A percentile compares a stretch with the other conserved stretches of the same genome.
phyloP scores from a whole-genome alignment of 2,113 vertebrate species.

The Corydoras maculifer region DNA sequence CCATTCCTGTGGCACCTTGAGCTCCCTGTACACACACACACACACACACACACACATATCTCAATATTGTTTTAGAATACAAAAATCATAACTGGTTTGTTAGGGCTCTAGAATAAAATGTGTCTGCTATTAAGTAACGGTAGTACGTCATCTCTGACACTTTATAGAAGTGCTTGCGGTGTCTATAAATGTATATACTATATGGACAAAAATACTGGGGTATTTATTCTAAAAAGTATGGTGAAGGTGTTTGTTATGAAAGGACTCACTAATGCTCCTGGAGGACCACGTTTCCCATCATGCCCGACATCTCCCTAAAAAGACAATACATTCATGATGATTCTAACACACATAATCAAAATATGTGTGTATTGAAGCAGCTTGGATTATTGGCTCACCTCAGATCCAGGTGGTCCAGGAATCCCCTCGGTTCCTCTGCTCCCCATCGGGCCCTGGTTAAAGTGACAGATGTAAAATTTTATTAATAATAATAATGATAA shows the following conservation, averaged over 20 bases:
- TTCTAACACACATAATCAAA: not conserved
- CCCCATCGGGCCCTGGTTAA: constrained; percentile 61
- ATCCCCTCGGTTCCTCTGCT: constrained; percentile 60
- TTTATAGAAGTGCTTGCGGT: too few species aligned
- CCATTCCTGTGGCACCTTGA: constrained; percentile 52
- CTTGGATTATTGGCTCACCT: constrained; percentile 53
- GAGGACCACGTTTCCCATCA: constrained; percentile 56
- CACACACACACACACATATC: not conserved
- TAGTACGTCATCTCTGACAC: too few species aligned
- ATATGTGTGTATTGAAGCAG: not conserved
- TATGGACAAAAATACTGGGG: not conserved
- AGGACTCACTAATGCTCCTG: constrained; percentile 62
- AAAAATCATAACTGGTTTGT: too few species aligned
- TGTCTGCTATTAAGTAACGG: too few species aligned
- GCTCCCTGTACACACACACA: constrained; percentile 57
- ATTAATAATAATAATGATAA: not conserved
- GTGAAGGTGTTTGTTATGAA: not conserved
- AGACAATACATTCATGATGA: not conserved
- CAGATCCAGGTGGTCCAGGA: constrained; percentile 56
- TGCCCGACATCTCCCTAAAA: constrained; percentile 66
- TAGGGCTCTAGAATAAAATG: too few species aligned
- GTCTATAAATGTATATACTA: too few species aligned
- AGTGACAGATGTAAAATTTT: not conserved
- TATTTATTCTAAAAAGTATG: not conserved
- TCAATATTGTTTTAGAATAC: too few species aligned